Conservation (phyloP, 2,797 vertebrate genomes). For the Iguana delicatissima region DNA sequence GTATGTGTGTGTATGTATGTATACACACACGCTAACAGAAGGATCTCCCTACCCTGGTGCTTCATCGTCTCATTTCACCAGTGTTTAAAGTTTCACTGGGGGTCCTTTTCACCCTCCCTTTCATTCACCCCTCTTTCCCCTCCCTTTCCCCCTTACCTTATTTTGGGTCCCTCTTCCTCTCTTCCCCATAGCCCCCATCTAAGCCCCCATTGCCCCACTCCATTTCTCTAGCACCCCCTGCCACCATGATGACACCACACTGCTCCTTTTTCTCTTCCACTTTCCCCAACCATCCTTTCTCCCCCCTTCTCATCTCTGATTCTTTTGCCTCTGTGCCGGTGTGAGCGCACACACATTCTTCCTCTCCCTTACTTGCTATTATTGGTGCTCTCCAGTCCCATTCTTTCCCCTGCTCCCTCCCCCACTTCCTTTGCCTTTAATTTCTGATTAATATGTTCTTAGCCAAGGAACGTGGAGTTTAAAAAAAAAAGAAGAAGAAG, state of each 20-base stretch:
- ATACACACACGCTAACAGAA: no score
- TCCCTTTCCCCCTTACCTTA: rapidly evolving
- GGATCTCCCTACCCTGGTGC: not conserved
- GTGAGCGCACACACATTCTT: not conserved
- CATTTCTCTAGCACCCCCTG: not conserved
- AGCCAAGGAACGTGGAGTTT: conserved; percentile 69
- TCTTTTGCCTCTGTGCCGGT: not conserved
- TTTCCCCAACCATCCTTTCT: not conserved
- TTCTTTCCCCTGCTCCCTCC: conserved; percentile 36
- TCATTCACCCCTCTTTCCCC: not conserved
- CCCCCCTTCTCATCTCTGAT: no score
- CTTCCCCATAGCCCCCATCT: not conserved
- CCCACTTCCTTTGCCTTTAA: conserved; percentile 64
- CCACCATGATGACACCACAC: not conserved
- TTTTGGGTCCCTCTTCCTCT: not conserved
- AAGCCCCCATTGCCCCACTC: not conserved
- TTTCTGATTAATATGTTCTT: conserved; percentile 81
- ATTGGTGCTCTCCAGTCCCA: not conserved
- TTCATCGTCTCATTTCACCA: not conserved
- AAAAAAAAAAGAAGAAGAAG: conserved; percentile 41
- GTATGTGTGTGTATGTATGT: no score
- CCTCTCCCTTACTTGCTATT: conserved; percentile 31
- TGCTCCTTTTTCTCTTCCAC: not conserved
- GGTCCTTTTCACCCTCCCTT: not conserved
- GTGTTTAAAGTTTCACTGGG: not conserved